Evolutionary conservation across 2,797 vertebrate species (phyloP).

Genomic region (Halcyon chelicuti): DNA sequence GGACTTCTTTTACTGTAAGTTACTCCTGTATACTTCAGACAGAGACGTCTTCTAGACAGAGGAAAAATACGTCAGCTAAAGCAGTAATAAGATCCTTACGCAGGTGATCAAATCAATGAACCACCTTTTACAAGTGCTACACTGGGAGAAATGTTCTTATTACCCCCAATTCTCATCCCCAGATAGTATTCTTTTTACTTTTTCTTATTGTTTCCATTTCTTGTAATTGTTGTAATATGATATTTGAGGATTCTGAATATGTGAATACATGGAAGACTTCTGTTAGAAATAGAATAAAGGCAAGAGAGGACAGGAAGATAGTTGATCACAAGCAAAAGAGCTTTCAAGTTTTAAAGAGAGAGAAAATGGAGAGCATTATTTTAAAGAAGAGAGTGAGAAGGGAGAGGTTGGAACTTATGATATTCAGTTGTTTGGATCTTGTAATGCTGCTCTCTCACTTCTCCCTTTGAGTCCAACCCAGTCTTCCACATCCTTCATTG

Average conservation of each 20-base stretch:
- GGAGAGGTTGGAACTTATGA: background rate
- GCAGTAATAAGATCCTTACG: background rate
- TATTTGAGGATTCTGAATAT: background rate
- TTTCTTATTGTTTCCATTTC: background rate
- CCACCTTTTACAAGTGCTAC: background rate
- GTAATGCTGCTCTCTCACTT: background rate
- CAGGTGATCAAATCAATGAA: background rate
- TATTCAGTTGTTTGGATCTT: background rate
- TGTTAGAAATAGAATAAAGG: background rate
- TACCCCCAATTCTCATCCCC: background rate
- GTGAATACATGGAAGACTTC: background rate
- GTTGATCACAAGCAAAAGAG: background rate
- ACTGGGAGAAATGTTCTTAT: background rate
- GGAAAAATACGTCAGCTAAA: background rate
- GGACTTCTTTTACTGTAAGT: background rate
- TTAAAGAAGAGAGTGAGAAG: background rate
- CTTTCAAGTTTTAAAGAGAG: background rate
- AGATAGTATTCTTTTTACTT: background rate
- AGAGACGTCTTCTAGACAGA: background rate
- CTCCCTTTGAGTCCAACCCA: background rate
- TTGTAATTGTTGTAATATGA: background rate
- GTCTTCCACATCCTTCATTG: background rate
- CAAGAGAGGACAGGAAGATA: background rate
- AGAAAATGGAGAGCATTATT: background rate
- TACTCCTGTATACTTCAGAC: background rate